A percentile compares a stretch with the other conserved stretches of the same genome.
These are phyloP conservation scores for Stigmatopora nigra DNA, from an alignment of 2,113 vertebrate genomes.

Conservation along the genomic window DNA sequence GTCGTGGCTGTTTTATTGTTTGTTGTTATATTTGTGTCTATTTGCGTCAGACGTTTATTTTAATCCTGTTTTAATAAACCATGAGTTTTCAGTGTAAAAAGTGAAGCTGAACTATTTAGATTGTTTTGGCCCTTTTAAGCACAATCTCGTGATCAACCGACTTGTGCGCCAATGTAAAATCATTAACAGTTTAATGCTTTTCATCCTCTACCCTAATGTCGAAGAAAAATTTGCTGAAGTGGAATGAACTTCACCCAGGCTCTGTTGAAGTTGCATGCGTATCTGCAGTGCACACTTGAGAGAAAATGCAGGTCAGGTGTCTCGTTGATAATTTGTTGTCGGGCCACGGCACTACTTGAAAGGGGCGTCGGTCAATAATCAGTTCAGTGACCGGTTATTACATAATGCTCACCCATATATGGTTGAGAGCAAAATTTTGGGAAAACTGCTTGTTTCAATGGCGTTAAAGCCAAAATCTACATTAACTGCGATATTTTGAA, in stretches of 20 bases:
- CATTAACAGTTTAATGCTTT: background rate
- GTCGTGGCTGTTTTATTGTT: slow-evolving; percentile 13
- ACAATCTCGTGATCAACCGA: background rate
- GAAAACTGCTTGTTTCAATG: background rate
- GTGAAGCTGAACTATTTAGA: background rate
- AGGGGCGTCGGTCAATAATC: slow-evolving; percentile 8
- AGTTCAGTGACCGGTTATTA: slow-evolving; percentile 10
- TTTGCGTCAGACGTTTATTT: slow-evolving; percentile 26
- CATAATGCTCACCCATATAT: slow-evolving; percentile 32
- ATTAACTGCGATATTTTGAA: no score
- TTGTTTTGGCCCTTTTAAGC: background rate
- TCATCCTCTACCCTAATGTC: background rate
- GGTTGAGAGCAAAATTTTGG: slow-evolving; percentile 20
- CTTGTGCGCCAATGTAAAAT: background rate
- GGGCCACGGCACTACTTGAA: slow-evolving; percentile 19
- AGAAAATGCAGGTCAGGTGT: slow-evolving; percentile 27
- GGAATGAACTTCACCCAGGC: slow-evolving; percentile 18
- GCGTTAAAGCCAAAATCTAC: no score
- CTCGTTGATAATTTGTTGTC: slow-evolving; percentile 25
- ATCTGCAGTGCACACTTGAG: slow-evolving; percentile 21
- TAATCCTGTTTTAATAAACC: slow-evolving; percentile 50
- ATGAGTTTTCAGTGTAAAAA: slow-evolving; percentile 1
- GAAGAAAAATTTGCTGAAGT: background rate
- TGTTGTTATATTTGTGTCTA: slow-evolving; percentile 28
- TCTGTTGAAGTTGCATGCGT: slow-evolving; percentile 30